Percentiles rank a stretch among this genome's conserved stretches.
Evolutionary conservation across 2,113 vertebrate species (phyloP).

Genomic region (Petromus typicus): DNA sequence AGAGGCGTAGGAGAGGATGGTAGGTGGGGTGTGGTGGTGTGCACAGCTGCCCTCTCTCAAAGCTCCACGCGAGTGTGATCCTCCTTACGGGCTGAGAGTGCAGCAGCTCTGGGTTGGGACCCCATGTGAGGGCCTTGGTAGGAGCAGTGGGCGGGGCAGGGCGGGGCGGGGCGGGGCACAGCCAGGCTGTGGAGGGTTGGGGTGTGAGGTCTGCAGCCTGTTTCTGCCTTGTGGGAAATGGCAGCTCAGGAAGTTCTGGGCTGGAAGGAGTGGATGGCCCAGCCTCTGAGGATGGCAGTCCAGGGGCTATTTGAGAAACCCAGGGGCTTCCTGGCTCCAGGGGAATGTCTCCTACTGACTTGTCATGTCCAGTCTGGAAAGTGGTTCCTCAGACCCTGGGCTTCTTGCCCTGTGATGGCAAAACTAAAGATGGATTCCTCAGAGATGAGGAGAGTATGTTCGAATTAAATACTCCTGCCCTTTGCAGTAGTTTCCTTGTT

Average conservation of each 20-base stretch:
- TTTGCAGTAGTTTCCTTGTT: fast-evolving
- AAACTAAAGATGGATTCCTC: neutral
- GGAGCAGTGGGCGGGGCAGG: fast-evolving
- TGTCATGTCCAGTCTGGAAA: neutral
- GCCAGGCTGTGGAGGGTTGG: fast-evolving
- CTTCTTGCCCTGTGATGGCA: fast-evolving
- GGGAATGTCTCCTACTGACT: neutral
- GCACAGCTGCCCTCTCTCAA: neutral
- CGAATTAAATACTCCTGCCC: neutral
- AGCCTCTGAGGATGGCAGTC: neutral
- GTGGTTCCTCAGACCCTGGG: neutral
- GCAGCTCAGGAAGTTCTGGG: neutral
- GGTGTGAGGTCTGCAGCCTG: fast-evolving
- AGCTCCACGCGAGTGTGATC: too few relatives aligned
- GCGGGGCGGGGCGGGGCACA: too few relatives aligned
- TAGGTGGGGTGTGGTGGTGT: fast-evolving
- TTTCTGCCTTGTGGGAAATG: fast-evolving
- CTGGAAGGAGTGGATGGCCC: neutral
- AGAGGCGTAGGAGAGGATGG: too few relatives aligned
- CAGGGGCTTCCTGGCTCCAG: neutral
- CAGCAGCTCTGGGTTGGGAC: neutral
- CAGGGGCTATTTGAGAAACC: neutral
- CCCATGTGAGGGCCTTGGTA: fast-evolving
- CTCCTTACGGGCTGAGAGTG: fast-evolving
- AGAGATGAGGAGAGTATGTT: neutral